A percentile compares a stretch with the other conserved stretches of the same genome.
These are phyloP conservation scores for Notolabrus celidotus DNA, from an alignment of 2,797 vertebrate genomes.

Conservation along the genomic window DNA sequence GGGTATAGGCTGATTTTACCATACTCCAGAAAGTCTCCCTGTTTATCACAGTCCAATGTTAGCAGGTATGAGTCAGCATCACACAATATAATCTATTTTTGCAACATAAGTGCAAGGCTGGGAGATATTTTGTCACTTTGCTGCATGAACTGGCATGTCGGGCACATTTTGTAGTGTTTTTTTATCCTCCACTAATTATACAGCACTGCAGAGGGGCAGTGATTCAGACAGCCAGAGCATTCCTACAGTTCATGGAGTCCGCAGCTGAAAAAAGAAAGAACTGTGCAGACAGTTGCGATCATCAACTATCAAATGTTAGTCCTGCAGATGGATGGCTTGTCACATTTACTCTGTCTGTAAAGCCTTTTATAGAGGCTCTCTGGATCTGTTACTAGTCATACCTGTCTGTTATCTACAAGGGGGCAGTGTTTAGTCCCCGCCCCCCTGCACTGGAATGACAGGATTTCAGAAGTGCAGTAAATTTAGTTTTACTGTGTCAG, in stretches of 20 bases:
- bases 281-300: not conserved
- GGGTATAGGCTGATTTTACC: too few relatives aligned
- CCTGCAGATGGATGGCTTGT: conserved; percentile 10
- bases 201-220: not conserved
- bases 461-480: conserved; percentile 43
- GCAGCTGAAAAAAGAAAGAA: not conserved
- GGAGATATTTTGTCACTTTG: not conserved
- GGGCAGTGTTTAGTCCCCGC: not conserved
- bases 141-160: conserved; percentile 45
- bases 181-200: conserved; percentile 34
- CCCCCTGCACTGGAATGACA: conserved; percentile 30
- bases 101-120: not conserved
- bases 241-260: conserved; percentile 20
- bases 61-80: too few relatives aligned
- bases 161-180: conserved; percentile 7
- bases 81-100: not conserved
- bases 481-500: not conserved
- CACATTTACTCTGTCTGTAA: conserved; percentile 4
- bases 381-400: conserved; percentile 14
- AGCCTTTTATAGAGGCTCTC: not conserved
- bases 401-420: conserved; percentile 24
- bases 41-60: too few relatives aligned
- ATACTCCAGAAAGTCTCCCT: too few relatives aligned
- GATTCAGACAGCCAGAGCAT: conserved; percentile 23
- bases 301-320: conserved; percentile 6